phyloP scores from a whole-genome alignment of 2,113 vertebrate genomes.

The Strix aluco region DNA sequence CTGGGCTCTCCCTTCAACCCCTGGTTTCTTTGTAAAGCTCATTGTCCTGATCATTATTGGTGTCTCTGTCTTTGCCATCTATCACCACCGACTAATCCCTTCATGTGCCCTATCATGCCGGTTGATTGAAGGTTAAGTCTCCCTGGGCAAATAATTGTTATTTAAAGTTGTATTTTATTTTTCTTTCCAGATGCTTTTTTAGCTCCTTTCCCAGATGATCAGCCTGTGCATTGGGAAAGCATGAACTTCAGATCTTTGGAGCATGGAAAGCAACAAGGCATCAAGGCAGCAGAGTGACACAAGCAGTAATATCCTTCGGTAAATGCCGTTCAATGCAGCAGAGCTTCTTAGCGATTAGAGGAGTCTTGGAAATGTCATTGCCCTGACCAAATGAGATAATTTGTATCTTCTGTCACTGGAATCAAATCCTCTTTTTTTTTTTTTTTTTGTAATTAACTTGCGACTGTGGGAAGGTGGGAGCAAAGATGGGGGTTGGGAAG shows the following conservation, averaged over 20 bases:
- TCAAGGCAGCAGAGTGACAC: not conserved
- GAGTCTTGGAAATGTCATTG: conserved; percentile 63
- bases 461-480: conserved; percentile 26
- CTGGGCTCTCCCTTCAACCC: not conserved
- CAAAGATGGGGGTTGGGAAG: not conserved
- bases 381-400: conserved; percentile 63
- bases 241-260: not conserved
- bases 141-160: not conserved
- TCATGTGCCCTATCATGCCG: not conserved
- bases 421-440: conserved; percentile 30
- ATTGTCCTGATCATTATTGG: not conserved
- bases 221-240: not conserved
- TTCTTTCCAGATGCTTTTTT: not conserved
- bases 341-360: conserved; percentile 41
- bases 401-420: conserved; percentile 56
- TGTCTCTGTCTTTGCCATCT: not conserved
- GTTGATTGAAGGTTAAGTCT: not conserved
- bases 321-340: not conserved
- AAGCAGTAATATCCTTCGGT: not conserved
- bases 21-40: not conserved
- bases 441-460: conserved; percentile 55
- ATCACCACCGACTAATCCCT: not conserved
- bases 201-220: not conserved
- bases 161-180: not conserved
- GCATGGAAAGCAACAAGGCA: not conserved